Conservation (phyloP, 2,888 invertebrate genomes). For the Adela reaumurella region DNA sequence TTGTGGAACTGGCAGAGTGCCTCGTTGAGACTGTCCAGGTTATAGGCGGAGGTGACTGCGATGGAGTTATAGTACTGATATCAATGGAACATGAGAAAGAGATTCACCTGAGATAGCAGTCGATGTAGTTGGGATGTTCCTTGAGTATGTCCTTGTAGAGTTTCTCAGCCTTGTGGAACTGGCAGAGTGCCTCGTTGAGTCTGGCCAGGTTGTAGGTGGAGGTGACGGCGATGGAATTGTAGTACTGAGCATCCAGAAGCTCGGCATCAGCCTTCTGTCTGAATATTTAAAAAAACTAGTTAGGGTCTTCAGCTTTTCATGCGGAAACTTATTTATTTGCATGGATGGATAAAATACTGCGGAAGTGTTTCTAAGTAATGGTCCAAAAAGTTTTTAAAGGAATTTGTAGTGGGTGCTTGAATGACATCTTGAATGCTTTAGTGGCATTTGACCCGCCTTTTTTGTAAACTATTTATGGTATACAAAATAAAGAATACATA, state of each 20-base stretch:
- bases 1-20: constrained; percentile 88
- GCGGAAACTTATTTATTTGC: no score
- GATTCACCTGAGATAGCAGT: constrained; percentile 71
- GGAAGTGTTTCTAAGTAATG: no score
- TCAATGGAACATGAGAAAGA: constrained; percentile 52
- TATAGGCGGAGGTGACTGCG: constrained; percentile 94
- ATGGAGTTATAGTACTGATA: constrained; percentile 94
- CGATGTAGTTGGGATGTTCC: constrained; percentile 97
- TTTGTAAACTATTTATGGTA: no score
- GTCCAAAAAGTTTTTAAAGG: no score
- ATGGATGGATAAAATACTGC: no score
- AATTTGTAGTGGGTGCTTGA: no score
- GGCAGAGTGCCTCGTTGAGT: constrained; percentile 87
- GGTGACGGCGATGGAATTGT: constrained; percentile 93
- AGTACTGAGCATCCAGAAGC: constrained; percentile 84
- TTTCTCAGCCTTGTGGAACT: constrained; percentile 92
- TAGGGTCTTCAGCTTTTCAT: no score
- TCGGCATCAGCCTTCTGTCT: constrained; percentile 80
- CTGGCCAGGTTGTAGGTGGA: constrained; percentile 95
- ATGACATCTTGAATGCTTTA: no score
- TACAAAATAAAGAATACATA: no score
- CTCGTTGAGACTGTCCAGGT: constrained; percentile 91
- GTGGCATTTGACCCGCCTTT: no score
- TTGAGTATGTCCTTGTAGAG: constrained; percentile 95
- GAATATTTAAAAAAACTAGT: constrained; percentile 12